Conservation (phyloP, 2,797 vertebrate genomes). For the Saxicola maurus region DNA sequence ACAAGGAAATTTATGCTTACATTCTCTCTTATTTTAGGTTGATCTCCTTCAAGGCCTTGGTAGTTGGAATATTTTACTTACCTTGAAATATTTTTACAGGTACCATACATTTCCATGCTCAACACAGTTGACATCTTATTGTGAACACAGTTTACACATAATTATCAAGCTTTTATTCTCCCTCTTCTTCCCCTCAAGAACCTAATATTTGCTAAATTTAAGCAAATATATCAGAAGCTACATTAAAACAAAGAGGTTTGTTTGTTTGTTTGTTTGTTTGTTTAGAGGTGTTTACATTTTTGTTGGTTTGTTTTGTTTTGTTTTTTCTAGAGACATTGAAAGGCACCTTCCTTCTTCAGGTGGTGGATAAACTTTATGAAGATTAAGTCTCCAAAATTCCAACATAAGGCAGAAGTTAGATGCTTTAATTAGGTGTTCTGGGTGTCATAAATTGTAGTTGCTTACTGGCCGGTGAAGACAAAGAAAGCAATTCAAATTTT, state of each 20-base stretch:
- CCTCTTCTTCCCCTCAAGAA: rapidly evolving
- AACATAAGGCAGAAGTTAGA: not conserved
- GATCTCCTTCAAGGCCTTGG: not conserved
- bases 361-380: not conserved
- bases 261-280: not conserved
- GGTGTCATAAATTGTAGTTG: not conserved
- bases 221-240: too few relatives aligned
- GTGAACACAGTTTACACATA: not conserved
- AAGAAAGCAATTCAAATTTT: not conserved
- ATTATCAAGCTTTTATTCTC: not conserved
- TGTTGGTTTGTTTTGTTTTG: not conserved
- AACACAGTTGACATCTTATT: not conserved
- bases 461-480: not conserved
- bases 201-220: not conserved
- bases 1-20: not conserved
- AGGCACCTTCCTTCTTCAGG: not conserved
- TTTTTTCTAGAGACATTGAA: not conserved
- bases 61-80: not conserved
- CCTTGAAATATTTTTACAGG: not conserved
- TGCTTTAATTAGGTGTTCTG: not conserved
- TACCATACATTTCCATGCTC: not conserved
- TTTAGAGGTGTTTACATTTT: not conserved
- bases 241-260: not conserved
- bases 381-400: not conserved
- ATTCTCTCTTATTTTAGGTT: not conserved